Conservation (phyloP, 2,113 vertebrate genomes). For the Melanerpes formicivorus region DNA sequence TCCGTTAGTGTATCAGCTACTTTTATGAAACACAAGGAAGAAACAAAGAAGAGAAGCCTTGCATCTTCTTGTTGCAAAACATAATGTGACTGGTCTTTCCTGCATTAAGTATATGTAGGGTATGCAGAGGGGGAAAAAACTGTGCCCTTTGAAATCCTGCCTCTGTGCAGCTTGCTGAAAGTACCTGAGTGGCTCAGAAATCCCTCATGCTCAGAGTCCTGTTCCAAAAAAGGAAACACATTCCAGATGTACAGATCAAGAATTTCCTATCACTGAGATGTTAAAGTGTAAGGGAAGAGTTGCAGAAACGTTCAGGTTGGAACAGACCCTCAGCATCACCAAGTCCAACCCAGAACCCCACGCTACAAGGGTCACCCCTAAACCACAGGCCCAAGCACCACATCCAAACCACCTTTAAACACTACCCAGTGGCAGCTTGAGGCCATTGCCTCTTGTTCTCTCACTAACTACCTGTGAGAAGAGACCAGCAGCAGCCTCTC, state of each 20-base stretch:
- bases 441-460: no score
- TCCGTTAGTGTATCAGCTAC: not conserved
- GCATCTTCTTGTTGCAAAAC: not conserved
- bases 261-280: not conserved
- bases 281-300: not conserved
- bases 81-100: not conserved
- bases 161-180: not conserved
- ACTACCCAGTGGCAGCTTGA: no score
- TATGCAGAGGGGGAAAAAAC: not conserved
- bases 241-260: not conserved
- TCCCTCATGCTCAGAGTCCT: not conserved
- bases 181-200: rapidly evolving
- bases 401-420: no score
- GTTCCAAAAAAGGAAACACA: not conserved
- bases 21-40: not conserved
- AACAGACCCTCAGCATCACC: no score
- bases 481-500: no score
- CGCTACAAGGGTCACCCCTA: no score
- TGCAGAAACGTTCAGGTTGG: not conserved
- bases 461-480: no score
- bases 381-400: no score
- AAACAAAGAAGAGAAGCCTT: not conserved
- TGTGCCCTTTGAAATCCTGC: not conserved
- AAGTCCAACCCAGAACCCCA: no score
- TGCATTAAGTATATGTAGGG: not conserved